Evolutionary conservation across 2,888 invertebrate species (phyloP).

Genomic region (Philopedon plagiatum): DNA sequence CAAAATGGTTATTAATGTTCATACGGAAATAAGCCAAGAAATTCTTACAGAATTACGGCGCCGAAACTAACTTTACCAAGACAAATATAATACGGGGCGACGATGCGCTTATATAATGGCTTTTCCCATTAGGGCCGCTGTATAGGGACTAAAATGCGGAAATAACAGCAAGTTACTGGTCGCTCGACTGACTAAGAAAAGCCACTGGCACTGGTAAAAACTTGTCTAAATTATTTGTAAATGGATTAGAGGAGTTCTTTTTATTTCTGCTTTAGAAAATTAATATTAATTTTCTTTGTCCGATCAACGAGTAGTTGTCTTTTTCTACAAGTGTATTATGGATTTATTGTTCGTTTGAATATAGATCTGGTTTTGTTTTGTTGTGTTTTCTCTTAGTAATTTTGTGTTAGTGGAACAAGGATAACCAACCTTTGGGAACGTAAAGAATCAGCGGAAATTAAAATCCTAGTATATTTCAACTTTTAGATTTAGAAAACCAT

Average conservation of each 20-base stretch:
- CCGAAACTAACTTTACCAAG: slow-evolving; percentile 39
- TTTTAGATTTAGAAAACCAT: too few relatives aligned
- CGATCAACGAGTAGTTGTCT: too few relatives aligned
- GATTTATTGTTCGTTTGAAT: too few relatives aligned
- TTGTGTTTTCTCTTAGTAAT: too few relatives aligned
- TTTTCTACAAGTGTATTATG: too few relatives aligned
- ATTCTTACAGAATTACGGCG: slow-evolving; percentile 27
- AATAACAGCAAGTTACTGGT: slow-evolving; percentile 47
- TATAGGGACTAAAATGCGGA: slow-evolving; percentile 41
- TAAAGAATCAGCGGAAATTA: too few relatives aligned
- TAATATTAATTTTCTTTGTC: background rate
- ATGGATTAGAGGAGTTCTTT: slow-evolving; percentile 30
- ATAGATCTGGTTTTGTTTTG: too few relatives aligned
- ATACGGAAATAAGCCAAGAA: background rate
- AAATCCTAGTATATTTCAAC: too few relatives aligned
- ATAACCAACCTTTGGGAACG: too few relatives aligned
- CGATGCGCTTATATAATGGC: slow-evolving; percentile 43
- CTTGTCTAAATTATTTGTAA: slow-evolving; percentile 41
- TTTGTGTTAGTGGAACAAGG: too few relatives aligned
- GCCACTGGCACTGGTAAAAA: slow-evolving; percentile 28
- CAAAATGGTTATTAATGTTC: background rate
- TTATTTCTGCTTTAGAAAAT: slow-evolving; percentile 13
- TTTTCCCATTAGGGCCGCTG: slow-evolving; percentile 39
- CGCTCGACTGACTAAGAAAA: slow-evolving; percentile 40
- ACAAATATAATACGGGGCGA: slow-evolving; percentile 46